Evolutionary conservation across 1,140 invertebrate species (phyloP).

Genomic region (Bombyx mandarina): DNA sequence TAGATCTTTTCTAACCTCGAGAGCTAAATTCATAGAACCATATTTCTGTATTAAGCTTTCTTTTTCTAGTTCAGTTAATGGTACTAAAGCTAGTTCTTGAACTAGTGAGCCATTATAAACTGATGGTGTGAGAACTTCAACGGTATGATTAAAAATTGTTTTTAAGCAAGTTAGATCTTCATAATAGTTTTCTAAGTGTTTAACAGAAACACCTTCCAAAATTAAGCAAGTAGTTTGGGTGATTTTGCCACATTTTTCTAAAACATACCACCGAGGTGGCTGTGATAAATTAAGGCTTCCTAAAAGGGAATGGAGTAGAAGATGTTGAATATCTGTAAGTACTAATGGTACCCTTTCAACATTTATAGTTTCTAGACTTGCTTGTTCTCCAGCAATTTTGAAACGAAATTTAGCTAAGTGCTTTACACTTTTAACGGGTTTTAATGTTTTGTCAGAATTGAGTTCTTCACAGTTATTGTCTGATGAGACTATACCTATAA

Average conservation of each 20-base stretch:
- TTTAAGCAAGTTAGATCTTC: conserved; percentile 74
- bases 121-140: conserved; percentile 82
- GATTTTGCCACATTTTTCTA: conserved; percentile 81
- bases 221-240: conserved; percentile 81
- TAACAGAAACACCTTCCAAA: conserved; percentile 82
- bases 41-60: conserved; percentile 75
- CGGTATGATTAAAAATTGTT: conserved; percentile 73
- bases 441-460: not conserved
- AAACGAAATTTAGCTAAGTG: conserved; percentile 73
- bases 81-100: conserved; percentile 83
- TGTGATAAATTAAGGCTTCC: conserved; percentile 78
- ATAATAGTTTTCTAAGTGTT: conserved; percentile 79
- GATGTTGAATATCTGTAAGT: conserved; percentile 85
- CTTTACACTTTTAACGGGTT: conserved; percentile 61
- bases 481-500: not conserved
- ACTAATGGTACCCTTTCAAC: conserved; percentile 81
- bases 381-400: conserved; percentile 74
- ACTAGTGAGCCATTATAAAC: conserved; percentile 79
- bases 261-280: conserved; percentile 83
- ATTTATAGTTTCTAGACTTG: conserved; percentile 67
- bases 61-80: conserved; percentile 79
- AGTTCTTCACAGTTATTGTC: not conserved
- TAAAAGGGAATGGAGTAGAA: conserved; percentile 83
- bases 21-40: conserved; percentile 78
- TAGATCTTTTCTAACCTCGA: conserved; percentile 76